These are phyloP conservation scores for Barbus barbus DNA, from an alignment of 2,113 vertebrate genomes.

Conservation along the genomic window DNA sequence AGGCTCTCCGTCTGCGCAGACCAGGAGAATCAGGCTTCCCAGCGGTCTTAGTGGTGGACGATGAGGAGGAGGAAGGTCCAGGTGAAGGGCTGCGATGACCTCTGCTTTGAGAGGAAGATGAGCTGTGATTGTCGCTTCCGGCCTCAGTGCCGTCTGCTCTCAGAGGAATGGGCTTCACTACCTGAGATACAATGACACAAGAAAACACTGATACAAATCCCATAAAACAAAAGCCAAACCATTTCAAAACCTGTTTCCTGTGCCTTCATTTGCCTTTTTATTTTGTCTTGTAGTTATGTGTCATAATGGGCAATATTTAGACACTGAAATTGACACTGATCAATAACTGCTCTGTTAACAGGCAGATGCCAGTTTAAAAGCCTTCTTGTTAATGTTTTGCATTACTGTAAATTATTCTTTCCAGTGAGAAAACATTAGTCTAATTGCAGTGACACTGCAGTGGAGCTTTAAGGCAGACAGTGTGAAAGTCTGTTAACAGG, in stretches of 20 bases:
- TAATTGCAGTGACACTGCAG: not conserved
- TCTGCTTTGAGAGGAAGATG: conserved; percentile 66
- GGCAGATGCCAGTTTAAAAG: too few relatives aligned
- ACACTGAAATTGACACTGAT: not conserved
- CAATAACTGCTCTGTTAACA: too few relatives aligned
- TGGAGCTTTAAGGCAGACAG: not conserved
- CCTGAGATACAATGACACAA: conserved; percentile 63
- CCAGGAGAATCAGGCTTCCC: conserved; percentile 84
- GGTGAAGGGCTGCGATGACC: conserved; percentile 87
- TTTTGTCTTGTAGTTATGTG: not conserved
- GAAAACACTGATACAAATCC: not conserved
- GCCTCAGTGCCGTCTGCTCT: conserved; percentile 78
- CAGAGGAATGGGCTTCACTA: conserved; percentile 84
- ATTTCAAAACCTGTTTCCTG: not conserved
- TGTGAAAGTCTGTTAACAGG: not conserved
- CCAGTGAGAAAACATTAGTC: not conserved
- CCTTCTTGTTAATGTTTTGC: not conserved
- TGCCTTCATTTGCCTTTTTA: not conserved
- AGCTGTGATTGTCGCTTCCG: conserved; percentile 62
- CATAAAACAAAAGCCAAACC: not conserved
- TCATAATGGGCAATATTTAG: not conserved
- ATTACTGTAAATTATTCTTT: not conserved
- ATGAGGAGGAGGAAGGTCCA: conserved; percentile 58
- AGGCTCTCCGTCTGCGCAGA: conserved; percentile 82
- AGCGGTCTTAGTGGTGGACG: conserved; percentile 62